Percentiles rank a stretch among this genome's conserved stretches.
These are phyloP conservation scores for Grammomys dolichurus DNA, from an alignment of 2,113 vertebrate species.

Conservation along the genomic window DNA sequence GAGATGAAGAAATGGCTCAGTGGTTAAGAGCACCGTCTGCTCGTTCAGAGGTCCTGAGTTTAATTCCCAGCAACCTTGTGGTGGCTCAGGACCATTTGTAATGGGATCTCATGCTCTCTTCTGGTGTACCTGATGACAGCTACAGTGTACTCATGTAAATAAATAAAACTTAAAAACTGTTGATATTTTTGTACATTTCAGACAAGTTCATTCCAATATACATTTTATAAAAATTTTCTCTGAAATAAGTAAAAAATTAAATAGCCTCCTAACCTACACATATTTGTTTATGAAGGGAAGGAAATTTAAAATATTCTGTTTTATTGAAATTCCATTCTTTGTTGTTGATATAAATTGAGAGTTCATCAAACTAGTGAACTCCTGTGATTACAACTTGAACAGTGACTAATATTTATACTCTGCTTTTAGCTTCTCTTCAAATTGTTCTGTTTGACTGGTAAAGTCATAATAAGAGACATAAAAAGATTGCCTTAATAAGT, in stretches of 20 bases:
- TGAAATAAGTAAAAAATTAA: constrained; percentile 13
- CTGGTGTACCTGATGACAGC: too few relatives aligned
- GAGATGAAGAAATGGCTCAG: too few relatives aligned
- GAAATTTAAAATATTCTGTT: background rate
- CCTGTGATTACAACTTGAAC: constrained; percentile 61
- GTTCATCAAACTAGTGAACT: constrained; percentile 53
- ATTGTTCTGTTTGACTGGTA: constrained; percentile 66
- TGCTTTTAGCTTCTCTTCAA: constrained; percentile 49
- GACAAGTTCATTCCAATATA: constrained; percentile 42
- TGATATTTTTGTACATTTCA: background rate
- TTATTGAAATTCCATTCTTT: constrained; percentile 45
- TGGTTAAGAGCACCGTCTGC: too few relatives aligned
- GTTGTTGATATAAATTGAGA: constrained; percentile 62
- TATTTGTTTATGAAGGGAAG: constrained; percentile 20
- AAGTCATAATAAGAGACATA: constrained; percentile 60
- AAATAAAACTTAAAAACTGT: too few relatives aligned
- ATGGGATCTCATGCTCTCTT: too few relatives aligned
- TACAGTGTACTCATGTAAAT: too few relatives aligned
- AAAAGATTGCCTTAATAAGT: constrained; percentile 63
- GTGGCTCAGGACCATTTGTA: too few relatives aligned
- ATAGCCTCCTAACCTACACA: background rate
- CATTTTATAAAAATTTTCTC: background rate
- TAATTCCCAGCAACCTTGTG: too few relatives aligned
- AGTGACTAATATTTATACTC: constrained; percentile 41
- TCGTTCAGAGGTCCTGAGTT: too few relatives aligned